These are phyloP conservation scores for Pyrocephalus nanus DNA, from an alignment of 2,797 vertebrate genomes.

Conservation along the genomic window DNA sequence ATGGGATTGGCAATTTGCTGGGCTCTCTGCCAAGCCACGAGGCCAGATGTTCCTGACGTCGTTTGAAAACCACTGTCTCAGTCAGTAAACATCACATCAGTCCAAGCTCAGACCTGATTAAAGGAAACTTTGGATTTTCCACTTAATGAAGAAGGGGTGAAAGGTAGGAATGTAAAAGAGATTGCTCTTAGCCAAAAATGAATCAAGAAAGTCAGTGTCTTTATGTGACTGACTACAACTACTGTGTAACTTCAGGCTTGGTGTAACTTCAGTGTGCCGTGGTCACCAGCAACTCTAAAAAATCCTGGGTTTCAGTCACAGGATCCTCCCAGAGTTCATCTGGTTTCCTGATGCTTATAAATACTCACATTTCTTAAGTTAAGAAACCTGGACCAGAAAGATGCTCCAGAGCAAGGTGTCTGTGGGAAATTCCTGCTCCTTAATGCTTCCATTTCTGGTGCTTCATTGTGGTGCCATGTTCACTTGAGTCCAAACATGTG, in stretches of 20 bases:
- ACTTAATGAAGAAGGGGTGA: conserved; percentile 41
- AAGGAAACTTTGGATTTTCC: conserved; percentile 56
- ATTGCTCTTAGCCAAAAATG: conserved; percentile 14
- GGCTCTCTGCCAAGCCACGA: conserved; percentile 39
- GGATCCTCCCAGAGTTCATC: not conserved
- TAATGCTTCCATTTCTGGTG: not conserved
- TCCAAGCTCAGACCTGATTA: conserved; percentile 43
- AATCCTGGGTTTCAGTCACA: not conserved
- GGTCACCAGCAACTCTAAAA: not conserved
- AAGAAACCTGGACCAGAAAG: not conserved
- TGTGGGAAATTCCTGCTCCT: conserved; percentile 2
- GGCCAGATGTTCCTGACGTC: conserved; percentile 47
- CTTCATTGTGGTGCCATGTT: not conserved
- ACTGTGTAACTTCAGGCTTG: conserved; percentile 17
- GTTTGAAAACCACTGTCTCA: conserved; percentile 33
- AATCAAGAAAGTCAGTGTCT: conserved; percentile 51
- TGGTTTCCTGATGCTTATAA: not conserved
- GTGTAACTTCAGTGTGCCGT: not conserved
- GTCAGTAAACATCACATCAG: conserved; percentile 65
- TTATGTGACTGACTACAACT: conserved; percentile 25
- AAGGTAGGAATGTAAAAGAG: conserved; percentile 35
- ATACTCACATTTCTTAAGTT: not conserved
- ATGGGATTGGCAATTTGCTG: conserved; percentile 42
- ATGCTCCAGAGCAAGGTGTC: not conserved
- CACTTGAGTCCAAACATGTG: not conserved